Conservation (phyloP, 2,113 vertebrate genomes). For the Oncorhynchus tshawytscha region DNA sequence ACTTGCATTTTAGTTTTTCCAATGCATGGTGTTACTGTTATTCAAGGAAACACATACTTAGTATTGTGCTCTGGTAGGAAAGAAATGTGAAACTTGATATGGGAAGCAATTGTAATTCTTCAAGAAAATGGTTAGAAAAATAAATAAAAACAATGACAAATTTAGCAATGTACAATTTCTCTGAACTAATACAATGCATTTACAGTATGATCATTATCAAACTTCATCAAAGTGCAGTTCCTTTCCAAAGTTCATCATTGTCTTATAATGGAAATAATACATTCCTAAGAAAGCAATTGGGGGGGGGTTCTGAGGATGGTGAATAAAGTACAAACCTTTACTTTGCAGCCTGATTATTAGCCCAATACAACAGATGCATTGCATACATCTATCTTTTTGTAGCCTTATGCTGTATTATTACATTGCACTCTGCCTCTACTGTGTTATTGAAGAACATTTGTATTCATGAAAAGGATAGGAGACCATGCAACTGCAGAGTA, state of each 20-base stretch:
- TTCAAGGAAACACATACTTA: background rate
- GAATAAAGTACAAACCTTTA: slow-evolving; percentile 54
- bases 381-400: no score
- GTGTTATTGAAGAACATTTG: no score
- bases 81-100: slow-evolving; percentile 6
- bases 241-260: slow-evolving; percentile 28
- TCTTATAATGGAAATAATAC: slow-evolving; percentile 48
- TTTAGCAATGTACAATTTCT: slow-evolving; percentile 16
- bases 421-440: no score
- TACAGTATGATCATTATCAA: slow-evolving; percentile 7
- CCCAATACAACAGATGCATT: no score
- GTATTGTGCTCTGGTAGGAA: background rate
- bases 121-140: background rate
- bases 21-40: no score
- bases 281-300: slow-evolving; percentile 17
- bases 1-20: no score
- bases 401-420: no score
- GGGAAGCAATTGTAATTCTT: slow-evolving; percentile 5
- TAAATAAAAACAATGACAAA: background rate
- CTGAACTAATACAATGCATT: slow-evolving; percentile 26
- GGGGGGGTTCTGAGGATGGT: slow-evolving; percentile 28
- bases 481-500: no score
- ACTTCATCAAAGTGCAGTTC: slow-evolving; percentile 3
- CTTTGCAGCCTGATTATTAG: background rate
- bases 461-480: no score